Base-by-base conservation (phyloP, 2,113 vertebrate genomes). In the Chloropsis cyanopogon region DNA sequence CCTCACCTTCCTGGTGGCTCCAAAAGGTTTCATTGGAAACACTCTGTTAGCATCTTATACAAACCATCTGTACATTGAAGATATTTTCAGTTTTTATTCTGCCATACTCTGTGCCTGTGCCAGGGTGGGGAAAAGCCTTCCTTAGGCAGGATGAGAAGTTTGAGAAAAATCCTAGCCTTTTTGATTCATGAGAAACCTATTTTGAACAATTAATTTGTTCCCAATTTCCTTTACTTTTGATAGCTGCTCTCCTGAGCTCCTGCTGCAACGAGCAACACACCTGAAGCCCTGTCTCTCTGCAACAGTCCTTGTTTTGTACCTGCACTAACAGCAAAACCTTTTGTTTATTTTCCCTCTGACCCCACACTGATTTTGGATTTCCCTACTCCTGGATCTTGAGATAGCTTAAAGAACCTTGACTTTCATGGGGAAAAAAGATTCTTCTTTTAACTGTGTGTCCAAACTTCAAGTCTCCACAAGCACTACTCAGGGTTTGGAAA, bases 41-140 rank as follows among this genome's bases (percentile, higher is more conserved):
- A 80, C 1, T 17, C 50, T 54, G 41, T 73, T 75, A 96, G 95
- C 61, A 16, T 87, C 68, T 92, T 83, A 47, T 24, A 71, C 16
- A n/a, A 96, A 84, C 95, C 96, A 95, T 97, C 96, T 97, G 94
- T 95, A 92, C 64, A 2, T 9, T 78, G n/a, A 42, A 89, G 78
- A 13, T 18, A 2, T 42, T n/a, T 75, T 41, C 63, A 16, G 28
- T 22, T 90, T 80, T 91, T 41, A 13, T 68, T 75, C 68, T 82
- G 50, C 50, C 0, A 0, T 54, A 12, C 42, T 65, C 56, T 70
- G 65, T 66, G 61, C 41, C 39, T n/a, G 19, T 65, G 52, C 52
- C 59, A 57, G 64, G 22, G 23, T 28, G 37, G 37, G 28, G 54
- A 25, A 46, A 61, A 69, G 31, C 68, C 70, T 70, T 60, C 10